These are phyloP conservation scores for Anoplolepis gracilipes DNA, from an alignment of 1,140 invertebrate species.

Conservation along the genomic window DNA sequence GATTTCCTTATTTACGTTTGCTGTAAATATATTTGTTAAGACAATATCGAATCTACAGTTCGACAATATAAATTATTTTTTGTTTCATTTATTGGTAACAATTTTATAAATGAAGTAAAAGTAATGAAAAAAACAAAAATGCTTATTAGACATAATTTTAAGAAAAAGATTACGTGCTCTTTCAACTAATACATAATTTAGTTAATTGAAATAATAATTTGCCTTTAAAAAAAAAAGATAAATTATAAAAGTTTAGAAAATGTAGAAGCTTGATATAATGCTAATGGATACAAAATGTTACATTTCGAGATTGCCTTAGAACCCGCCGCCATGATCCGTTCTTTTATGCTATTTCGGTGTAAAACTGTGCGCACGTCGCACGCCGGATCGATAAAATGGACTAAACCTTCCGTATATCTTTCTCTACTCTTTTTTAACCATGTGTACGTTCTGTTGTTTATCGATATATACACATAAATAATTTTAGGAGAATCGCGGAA, in stretches of 20 bases:
- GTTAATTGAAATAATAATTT: neutral
- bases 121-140: neutral
- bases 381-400: conserved; percentile 80
- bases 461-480: neutral
- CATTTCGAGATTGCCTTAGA: conserved; percentile 10
- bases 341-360: conserved; percentile 46
- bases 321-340: conserved; percentile 75
- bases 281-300: neutral
- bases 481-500: neutral
- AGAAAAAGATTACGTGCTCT: neutral
- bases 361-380: conserved; percentile 79
- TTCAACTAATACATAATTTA: too few species aligned
- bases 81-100: neutral
- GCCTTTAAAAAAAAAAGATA: neutral
- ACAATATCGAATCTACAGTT: neutral
- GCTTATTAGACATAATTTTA: neutral
- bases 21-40: neutral
- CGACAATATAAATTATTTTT: neutral
- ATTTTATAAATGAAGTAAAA: neutral
- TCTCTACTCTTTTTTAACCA: conserved; percentile 25
- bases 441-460: conserved; percentile 44
- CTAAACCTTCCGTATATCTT: conserved; percentile 58
- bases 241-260: neutral
- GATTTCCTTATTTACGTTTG: neutral
- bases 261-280: neutral